Percentiles rank a stretch among this genome's conserved stretches.
These are phyloP conservation scores for Sebastes trivittatus DNA, from an alignment of 2,797 vertebrate species.

Conservation along the genomic window DNA sequence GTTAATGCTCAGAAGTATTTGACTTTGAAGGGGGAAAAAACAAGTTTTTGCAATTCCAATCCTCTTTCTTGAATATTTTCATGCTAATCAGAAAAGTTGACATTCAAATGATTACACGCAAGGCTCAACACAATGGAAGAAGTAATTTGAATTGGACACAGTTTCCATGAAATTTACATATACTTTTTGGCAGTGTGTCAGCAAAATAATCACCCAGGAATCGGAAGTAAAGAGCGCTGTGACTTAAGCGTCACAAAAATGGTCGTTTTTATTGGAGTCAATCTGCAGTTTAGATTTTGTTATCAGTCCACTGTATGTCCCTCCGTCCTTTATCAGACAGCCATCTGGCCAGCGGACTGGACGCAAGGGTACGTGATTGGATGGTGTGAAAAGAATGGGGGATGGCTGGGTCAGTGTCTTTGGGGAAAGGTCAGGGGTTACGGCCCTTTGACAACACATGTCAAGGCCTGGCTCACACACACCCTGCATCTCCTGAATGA, in stretches of 20 bases:
- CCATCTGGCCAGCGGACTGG: conserved; percentile 80
- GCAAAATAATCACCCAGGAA: neutral
- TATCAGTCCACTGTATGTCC: conserved; percentile 60
- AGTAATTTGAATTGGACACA: conserved; percentile 1
- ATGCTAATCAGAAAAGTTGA: conserved; percentile 65
- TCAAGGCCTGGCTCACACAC: conserved; percentile 76
- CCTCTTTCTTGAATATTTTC: conserved; percentile 57
- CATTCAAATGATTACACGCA: conserved; percentile 54
- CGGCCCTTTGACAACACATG: conserved; percentile 78
- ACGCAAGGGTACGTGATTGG: conserved; percentile 73
- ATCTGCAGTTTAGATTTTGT: conserved; percentile 24
- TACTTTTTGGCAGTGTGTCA: neutral
- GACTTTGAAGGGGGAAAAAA: conserved; percentile 44
- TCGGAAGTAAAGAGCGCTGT: neutral
- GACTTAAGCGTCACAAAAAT: neutral
- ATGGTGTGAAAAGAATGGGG: conserved; percentile 73
- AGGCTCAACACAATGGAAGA: conserved; percentile 42
- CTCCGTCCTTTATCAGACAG: conserved; percentile 74
- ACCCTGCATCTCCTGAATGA: conserved; percentile 74
- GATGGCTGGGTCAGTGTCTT: conserved; percentile 77
- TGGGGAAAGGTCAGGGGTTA: conserved; percentile 79
- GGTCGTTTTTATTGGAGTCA: conserved; percentile 16
- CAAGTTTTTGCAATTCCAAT: conserved; percentile 52
- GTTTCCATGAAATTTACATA: conserved; percentile 12
- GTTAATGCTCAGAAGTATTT: conserved; percentile 67